Base-by-base conservation (phyloP, 2,888 invertebrate genomes). In the Eudemis profundana region DNA sequence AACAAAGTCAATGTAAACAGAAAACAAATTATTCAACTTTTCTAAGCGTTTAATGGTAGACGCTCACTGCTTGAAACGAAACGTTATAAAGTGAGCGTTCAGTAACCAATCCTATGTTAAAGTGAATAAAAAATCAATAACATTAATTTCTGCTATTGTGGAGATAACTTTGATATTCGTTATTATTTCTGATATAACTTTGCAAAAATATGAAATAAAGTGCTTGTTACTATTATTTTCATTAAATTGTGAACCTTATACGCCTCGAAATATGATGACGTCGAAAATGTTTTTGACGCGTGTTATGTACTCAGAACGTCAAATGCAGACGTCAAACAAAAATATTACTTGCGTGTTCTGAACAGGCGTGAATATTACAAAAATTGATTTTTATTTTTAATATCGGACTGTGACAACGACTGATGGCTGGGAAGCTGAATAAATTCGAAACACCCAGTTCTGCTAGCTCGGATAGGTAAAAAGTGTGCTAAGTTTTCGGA, bases 391-490 rank as follows among this genome's bases (percentile, higher is more conserved):
- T 60, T 46, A 65, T 53, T 53, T 44, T 21, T 27, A 40, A 60
- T 40, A 2, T 60, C 23, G 10, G 23, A 61, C 40, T 60, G 76
- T 74, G 78, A 73, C 73, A 63, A 62, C 75, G 78, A 81, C 83
- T 81, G 74, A 92, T 92, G 92, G 88, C 92, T 84, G 92, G 90
- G 72, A 91, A 89, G 83, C 83, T 92, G 83, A 94, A 93, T 79
- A 94, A 94, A 84, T 95, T 96, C 79, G 97, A 97, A 90, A 96
- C 96, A 73, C 96, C 97, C 76, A 97, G 97, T 85, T 97, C 97
- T 68, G 97, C 97, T 71, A 97, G 97, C 89, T 97, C 97, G 70
- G 97, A 97, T 93, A 97, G 97, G 97, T 97, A 95, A 90, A 84
- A 74, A 78, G 83, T 83, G 82, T 82, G 79, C 74, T 85, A 84